Percentiles rank a stretch among this genome's conserved stretches.
phyloP scores from a whole-genome alignment of 2,888 invertebrate genomes.

The Calameuta idolon region DNA sequence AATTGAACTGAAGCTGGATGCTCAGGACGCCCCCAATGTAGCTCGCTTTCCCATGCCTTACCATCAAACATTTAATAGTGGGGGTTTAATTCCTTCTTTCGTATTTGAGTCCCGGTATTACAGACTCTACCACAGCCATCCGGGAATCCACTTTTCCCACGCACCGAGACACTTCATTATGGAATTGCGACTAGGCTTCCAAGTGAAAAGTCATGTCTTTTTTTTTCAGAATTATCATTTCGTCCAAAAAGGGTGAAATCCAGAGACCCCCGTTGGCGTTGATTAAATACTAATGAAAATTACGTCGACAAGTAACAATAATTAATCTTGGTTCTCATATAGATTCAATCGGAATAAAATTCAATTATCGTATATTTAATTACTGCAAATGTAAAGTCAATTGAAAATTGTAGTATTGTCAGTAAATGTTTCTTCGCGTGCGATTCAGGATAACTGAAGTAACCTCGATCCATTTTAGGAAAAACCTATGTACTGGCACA shows the following conservation, averaged over 20 bases:
- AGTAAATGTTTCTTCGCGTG: background rate
- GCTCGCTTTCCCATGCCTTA: conserved; percentile 50
- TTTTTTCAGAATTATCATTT: conserved; percentile 28
- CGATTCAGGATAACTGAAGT: background rate
- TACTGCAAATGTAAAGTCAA: background rate
- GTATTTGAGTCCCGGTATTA: conserved; percentile 29
- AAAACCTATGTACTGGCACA: background rate
- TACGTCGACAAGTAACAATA: background rate
- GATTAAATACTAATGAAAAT: background rate
- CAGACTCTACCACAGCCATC: conserved; percentile 14
- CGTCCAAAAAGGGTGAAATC: background rate
- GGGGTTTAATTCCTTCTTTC: conserved; percentile 56
- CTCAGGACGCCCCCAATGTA: conserved; percentile 53
- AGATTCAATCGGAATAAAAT: background rate
- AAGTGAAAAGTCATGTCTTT: conserved; percentile 40
- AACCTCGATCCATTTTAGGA: background rate
- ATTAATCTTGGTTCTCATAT: background rate
- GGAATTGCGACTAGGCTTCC: conserved; percentile 29
- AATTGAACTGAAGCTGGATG: conserved; percentile 60
- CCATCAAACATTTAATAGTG: conserved; percentile 46
- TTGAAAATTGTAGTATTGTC: background rate
- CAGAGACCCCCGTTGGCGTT: background rate
- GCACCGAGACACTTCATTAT: conserved; percentile 22
- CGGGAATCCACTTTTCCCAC: conserved; percentile 32
- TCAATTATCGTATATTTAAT: background rate